Base-by-base conservation (phyloP, 2,888 invertebrate species). In the Ariolimax columbianus region DNA sequence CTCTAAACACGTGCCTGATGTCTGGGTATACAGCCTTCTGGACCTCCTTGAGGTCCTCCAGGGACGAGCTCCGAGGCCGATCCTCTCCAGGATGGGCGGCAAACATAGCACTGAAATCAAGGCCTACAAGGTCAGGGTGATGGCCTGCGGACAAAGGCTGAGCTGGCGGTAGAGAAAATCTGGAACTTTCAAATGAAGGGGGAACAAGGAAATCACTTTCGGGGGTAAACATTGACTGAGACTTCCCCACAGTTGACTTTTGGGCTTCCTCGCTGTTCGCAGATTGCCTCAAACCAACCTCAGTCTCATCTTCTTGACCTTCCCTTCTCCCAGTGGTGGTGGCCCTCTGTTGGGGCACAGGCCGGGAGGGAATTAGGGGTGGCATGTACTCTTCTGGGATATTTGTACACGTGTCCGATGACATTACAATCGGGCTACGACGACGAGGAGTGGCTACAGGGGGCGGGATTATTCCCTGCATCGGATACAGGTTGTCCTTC, bases 1-100 rank as follows among this genome's bases (percentile, higher is more conserved):
- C 91, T 85, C 88, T 89, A 83, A 92, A 92, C 33, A 90, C 91
- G 86, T 86, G 87, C 40, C 91, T 90, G n/a, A 91, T 91, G 80
- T 92, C 92, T 36, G 92, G 92, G 82, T 92, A 92, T 4, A 89
- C 75, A 40, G 85, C 68, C n/a, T 87, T 80, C 6, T 73, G 80
- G n/a, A 66, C 75, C 30, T 83, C 83, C n/a, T 86, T 81, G 19
- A 87, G 38, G 66, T 89, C 89, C 26, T 89, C 89, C 51, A 86
- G 83, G 85, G 23, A 84, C 59, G 51, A 66, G 86, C 75, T 87
- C 75, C 63, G 66, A 36, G 43, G 66, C n/a, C 33, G 36, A 26
- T n/a, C 30, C 0, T 55, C 81, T 30, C 30, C 38, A 26, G 47
- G 26, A 26, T n/a, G 40, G 30, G 6, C 51, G 40, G 63, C 38